Base-by-base conservation (phyloP, 2,113 vertebrate genomes). In the Leucopternis melanops region DNA sequence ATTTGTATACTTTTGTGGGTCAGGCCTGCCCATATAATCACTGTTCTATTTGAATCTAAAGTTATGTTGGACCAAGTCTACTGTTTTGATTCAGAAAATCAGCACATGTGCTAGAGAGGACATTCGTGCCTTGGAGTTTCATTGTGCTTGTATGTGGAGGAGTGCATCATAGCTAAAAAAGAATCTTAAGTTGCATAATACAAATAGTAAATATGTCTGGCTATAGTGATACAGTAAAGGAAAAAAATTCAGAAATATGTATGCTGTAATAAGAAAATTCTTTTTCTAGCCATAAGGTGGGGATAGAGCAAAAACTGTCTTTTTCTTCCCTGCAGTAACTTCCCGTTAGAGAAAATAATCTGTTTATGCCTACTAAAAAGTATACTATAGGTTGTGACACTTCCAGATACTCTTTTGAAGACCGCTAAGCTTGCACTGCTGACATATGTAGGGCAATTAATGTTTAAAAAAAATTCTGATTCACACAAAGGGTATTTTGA, bases 211-310 rank as follows among this genome's bases (percentile, higher is more conserved):
- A n/a, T 75, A 54, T 29, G 27, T 75, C 54, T 79, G 17, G 2
- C 49, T 84, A 6, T 27, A 50, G 27, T 34, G 9, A 17, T 79
- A 47, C 13, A 50, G 5, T 55, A 61, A 87, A 47, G 23, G 32
- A 21, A 50, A 49, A 84, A 75, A 83, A 49, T 4, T 25, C 13
- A 73, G 66, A 82, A 82, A 82, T 81, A 63, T 36, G 12, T 67
- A 42, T 81, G 16, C 42, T 92, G 36, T 58, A 58, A 50, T 74
- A 90, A 62, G 70, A 90, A 88, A 92, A 73, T 97, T 96, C 84
- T 88, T 97, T 82, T 94, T 92, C 72, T 86, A 94, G 75, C 96
- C 95, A 96, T 97, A 97, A 97, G 95, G 88, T 97, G 96, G 97
- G 34, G 95, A 95, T 97, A 97, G 95, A 97, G 85, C 59, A 67